Percentiles rank a stretch among this genome's conserved stretches.
These are phyloP conservation scores for Diadegma fenestrale DNA, from an alignment of 2,888 invertebrate species.

Conservation along the genomic window DNA sequence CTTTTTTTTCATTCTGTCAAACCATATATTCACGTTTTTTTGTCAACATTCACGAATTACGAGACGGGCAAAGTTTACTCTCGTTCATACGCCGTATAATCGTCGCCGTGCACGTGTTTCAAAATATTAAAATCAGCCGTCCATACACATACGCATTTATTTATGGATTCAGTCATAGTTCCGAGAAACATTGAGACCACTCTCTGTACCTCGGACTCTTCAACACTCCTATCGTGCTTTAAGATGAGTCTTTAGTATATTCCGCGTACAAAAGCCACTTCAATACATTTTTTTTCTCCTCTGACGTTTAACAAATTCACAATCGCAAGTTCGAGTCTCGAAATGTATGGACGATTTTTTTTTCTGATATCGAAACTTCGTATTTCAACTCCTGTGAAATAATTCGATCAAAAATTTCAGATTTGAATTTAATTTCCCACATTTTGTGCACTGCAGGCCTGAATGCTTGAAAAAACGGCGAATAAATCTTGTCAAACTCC, in stretches of 20 bases:
- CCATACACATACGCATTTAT: not conserved
- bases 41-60: constrained; percentile 18
- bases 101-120: constrained; percentile 30
- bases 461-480: not conserved
- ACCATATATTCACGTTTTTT: not conserved
- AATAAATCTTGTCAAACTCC: not conserved
- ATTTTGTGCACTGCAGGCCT: not conserved
- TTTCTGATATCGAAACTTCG: not conserved
- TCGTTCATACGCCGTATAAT: not conserved
- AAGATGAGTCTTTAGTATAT: not conserved
- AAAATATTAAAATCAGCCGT: not conserved
- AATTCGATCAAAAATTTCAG: not conserved
- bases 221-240: not conserved
- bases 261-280: constrained; percentile 7
- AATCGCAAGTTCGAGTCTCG: not conserved
- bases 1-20: not conserved
- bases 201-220: constrained; percentile 22
- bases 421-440: not conserved
- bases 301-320: not conserved
- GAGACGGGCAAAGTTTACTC: not conserved
- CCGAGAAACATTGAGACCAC: constrained; percentile 6
- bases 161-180: not conserved
- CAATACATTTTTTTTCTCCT: not conserved
- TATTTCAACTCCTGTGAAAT: not conserved
- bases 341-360: not conserved